These are phyloP conservation scores for Parnassius apollo DNA, from an alignment of 2,888 invertebrate species.

Conservation along the genomic window DNA sequence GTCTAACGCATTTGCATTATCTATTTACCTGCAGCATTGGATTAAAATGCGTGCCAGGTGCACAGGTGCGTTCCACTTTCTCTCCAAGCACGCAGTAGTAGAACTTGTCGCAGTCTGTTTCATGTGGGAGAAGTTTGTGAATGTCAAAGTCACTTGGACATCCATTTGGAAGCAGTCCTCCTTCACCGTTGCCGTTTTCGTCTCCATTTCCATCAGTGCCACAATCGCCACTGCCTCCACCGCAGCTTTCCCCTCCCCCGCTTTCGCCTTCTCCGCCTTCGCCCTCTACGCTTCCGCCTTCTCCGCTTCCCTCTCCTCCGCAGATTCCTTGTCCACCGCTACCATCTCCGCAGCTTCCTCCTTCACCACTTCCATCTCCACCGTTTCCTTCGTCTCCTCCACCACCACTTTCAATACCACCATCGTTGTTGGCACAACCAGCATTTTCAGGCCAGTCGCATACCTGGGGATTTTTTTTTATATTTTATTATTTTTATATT, in stretches of 20 bases:
- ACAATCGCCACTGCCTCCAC: slow-evolving; percentile 17
- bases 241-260: slow-evolving; percentile 16
- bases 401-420: background rate
- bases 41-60: slow-evolving; percentile 29
- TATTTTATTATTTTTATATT: no score
- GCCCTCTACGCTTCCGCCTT: no score
- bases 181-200: slow-evolving; percentile 16
- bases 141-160: slow-evolving; percentile 41
- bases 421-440: slow-evolving; percentile 20
- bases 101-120: slow-evolving; percentile 42
- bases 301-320: slow-evolving; percentile 1
- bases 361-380: no score
- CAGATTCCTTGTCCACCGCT: slow-evolving; percentile 18
- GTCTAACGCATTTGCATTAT: background rate
- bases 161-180: slow-evolving; percentile 35
- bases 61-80: slow-evolving; percentile 31
- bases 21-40: slow-evolving; percentile 22
- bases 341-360: slow-evolving; percentile 14
- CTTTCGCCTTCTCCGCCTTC: background rate
- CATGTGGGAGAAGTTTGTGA: slow-evolving; percentile 44
- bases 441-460: slow-evolving; percentile 20
- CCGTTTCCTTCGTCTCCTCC: no score
- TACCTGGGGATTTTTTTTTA: background rate
- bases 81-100: slow-evolving; percentile 47
- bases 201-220: slow-evolving; percentile 18